Conservation (phyloP, 2,113 vertebrate genomes). For the Alosa alosa region DNA sequence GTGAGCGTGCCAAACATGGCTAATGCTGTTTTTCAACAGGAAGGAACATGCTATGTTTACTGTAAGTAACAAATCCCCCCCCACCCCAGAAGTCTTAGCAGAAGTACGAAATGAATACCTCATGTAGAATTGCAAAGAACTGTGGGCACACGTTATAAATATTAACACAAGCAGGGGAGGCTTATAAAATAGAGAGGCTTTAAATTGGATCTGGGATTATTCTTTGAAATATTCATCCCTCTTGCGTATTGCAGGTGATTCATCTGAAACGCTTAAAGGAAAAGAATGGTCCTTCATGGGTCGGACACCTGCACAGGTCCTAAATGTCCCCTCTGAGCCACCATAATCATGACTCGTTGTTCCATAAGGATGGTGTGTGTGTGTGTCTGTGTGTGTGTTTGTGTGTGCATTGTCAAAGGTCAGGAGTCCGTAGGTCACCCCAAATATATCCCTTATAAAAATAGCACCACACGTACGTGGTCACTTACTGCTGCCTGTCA, state of each 20-base stretch:
- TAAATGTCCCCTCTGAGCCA: background rate
- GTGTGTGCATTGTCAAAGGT: conserved; percentile 55
- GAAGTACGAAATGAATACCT: background rate
- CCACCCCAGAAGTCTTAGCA: background rate
- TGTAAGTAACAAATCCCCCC: background rate
- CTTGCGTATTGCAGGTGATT: background rate
- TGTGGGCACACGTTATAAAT: background rate
- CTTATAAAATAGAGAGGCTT: background rate
- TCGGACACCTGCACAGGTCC: background rate
- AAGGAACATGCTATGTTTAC: background rate
- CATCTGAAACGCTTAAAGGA: background rate
- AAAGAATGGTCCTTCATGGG: background rate
- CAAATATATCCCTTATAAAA: conserved; percentile 1
- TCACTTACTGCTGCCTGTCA: background rate
- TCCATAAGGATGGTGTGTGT: background rate
- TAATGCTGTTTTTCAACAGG: background rate
- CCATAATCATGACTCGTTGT: background rate
- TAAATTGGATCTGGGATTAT: conserved; percentile 15
- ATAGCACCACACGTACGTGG: background rate
- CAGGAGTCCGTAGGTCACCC: conserved; percentile 44
- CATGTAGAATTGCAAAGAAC: background rate
- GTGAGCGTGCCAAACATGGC: background rate
- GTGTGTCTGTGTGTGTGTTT: background rate
- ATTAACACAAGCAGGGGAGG: background rate
- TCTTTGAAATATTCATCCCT: background rate